Conservation (phyloP, 1,140 invertebrate genomes). For the Zaprionus gabonicus region DNA sequence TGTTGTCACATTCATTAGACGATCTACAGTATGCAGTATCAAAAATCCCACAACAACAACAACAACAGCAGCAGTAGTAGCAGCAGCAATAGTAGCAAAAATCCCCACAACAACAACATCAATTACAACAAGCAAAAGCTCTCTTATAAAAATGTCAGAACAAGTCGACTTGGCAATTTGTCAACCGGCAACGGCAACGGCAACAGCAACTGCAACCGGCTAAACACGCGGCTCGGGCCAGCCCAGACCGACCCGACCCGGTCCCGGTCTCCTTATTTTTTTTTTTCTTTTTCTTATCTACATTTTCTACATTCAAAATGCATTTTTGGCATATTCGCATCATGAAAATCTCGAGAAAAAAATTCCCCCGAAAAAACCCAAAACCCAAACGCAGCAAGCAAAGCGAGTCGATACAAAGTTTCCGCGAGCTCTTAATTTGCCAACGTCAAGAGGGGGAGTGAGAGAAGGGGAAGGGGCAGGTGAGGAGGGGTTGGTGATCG, state of each 20-base stretch:
- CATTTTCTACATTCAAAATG: constrained; percentile 71
- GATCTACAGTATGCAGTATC: constrained; percentile 24
- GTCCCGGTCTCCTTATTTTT: not conserved
- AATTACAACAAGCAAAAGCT: constrained; percentile 32
- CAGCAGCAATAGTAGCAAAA: constrained; percentile 14
- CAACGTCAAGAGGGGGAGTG: not conserved
- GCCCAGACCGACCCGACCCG: constrained; percentile 9
- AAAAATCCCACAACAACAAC: constrained; percentile 24
- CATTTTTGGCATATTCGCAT: constrained; percentile 62
- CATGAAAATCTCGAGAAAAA: constrained; percentile 25
- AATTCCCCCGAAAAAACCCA: not conserved
- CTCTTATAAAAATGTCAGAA: constrained; percentile 77
- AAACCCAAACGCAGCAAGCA: constrained; percentile 18
- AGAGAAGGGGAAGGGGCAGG: not conserved
- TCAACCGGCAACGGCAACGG: constrained; percentile 63
- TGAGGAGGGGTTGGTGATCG: not conserved
- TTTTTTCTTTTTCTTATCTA: not conserved
- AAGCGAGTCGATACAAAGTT: constrained; percentile 31
- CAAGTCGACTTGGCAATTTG: constrained; percentile 78
- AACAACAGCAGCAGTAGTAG: constrained; percentile 11
- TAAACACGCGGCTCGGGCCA: constrained; percentile 53
- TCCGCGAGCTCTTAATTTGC: constrained; percentile 56
- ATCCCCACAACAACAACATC: constrained; percentile 27
- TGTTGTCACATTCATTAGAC: constrained; percentile 76
- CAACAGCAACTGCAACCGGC: constrained; percentile 48